Percentiles rank a stretch among this genome's conserved stretches.
Evolutionary conservation across 2,888 invertebrate species (phyloP).

Genomic region (Camptogramma bilineatum): DNA sequence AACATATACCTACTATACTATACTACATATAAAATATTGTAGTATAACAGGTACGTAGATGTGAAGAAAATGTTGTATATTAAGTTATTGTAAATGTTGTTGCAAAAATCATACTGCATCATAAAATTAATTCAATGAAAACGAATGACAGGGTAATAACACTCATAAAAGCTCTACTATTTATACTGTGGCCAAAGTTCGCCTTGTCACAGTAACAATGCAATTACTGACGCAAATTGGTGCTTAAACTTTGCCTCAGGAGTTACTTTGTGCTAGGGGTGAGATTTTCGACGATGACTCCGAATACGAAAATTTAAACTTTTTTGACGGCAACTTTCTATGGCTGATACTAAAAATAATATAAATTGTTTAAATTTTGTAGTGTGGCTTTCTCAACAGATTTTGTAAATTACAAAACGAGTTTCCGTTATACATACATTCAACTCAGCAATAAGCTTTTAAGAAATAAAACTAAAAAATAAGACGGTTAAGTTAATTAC

Average conservation of each 20-base stretch:
- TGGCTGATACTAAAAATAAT: background rate
- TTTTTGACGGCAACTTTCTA: background rate
- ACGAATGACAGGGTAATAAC: slow-evolving; percentile 43
- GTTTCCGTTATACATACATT: too few species aligned
- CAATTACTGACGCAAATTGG: slow-evolving; percentile 48
- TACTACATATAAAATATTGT: too few species aligned
- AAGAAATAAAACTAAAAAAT: too few species aligned
- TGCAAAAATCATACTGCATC: background rate
- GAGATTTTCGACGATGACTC: slow-evolving; percentile 4
- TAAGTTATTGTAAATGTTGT: background rate
- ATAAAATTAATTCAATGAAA: slow-evolving; percentile 24
- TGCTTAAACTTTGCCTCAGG: slow-evolving; percentile 44
- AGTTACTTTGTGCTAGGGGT: slow-evolving; percentile 32
- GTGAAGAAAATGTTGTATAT: background rate
- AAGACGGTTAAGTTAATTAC: too few species aligned
- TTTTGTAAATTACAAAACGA: too few species aligned
- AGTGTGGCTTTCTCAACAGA: too few species aligned
- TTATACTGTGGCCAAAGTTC: slow-evolving; percentile 40
- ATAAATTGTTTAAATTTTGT: too few species aligned
- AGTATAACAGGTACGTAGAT: background rate
- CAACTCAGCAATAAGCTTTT: too few species aligned
- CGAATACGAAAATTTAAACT: background rate
- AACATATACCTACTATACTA: too few species aligned
- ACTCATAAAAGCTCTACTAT: slow-evolving; percentile 40
- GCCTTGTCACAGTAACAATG: slow-evolving; percentile 51